phyloP scores from a whole-genome alignment of 1,140 invertebrate genomes.

The Drosophila yakuba region DNA sequence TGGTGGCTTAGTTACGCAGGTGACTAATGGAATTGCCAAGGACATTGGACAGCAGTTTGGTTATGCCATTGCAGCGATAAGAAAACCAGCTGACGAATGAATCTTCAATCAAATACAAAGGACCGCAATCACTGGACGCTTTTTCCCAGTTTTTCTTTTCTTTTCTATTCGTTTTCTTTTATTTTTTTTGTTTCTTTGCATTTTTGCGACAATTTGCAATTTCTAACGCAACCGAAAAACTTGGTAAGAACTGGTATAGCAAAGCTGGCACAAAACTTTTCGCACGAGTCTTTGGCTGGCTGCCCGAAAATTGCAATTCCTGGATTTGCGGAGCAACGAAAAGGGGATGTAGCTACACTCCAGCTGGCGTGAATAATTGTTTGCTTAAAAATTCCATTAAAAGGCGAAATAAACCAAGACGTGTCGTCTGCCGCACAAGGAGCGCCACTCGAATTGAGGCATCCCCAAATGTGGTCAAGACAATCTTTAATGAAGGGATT shows the following conservation, averaged over 20 bases:
- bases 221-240: background rate
- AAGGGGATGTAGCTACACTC: background rate
- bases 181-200: background rate
- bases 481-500: background rate
- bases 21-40: constrained; percentile 15
- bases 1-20: background rate
- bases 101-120: constrained; percentile 16
- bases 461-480: constrained; percentile 2
- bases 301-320: constrained; percentile 26
- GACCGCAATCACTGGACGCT: constrained; percentile 4
- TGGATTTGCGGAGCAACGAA: background rate
- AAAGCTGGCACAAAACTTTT: constrained; percentile 2
- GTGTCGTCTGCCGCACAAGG: constrained; percentile 13
- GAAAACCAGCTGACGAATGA: constrained; percentile 13
- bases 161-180: too few species aligned
- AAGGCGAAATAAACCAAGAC: constrained; percentile 36
- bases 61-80: background rate
- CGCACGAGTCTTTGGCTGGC: constrained; percentile 8
- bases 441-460: constrained; percentile 12
- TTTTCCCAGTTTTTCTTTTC: background rate
- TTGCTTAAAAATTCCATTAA: constrained; percentile 59
- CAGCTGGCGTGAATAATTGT: constrained; percentile 51
- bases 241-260: background rate
- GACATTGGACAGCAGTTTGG: background rate
- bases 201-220: background rate